Percentiles rank a stretch among this genome's conserved stretches.
Evolutionary conservation across 2,113 vertebrate species (phyloP).

Genomic region (Propithecus coquereli): DNA sequence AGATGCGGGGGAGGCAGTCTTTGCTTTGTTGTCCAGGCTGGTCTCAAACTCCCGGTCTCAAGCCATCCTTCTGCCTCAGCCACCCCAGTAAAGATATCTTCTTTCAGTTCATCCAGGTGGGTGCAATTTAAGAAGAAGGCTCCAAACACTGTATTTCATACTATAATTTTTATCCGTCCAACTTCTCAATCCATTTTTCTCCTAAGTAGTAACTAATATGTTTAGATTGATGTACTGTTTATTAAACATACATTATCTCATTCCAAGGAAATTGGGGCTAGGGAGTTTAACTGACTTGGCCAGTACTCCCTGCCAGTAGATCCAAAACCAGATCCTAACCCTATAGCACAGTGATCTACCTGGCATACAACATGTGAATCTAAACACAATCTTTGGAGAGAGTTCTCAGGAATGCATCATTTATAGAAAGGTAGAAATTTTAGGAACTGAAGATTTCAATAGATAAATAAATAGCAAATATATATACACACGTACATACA

Average conservation of each 20-base stretch:
- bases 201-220: background rate
- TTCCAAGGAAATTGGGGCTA: background rate
- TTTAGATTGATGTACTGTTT: background rate
- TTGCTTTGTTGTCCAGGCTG: background rate
- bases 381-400: background rate
- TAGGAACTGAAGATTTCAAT: background rate
- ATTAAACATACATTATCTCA: background rate
- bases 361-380: too few relatives aligned
- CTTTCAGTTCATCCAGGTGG: background rate
- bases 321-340: background rate
- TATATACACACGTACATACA: too few relatives aligned
- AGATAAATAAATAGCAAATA: background rate
- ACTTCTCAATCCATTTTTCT: background rate
- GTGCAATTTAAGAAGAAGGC: background rate
- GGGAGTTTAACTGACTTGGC: background rate
- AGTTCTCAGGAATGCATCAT: background rate
- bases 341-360: fast-evolving
- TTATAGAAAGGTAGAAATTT: background rate
- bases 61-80: background rate
- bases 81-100: background rate
- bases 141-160: background rate
- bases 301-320: too few relatives aligned
- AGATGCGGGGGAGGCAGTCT: background rate
- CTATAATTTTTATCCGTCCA: background rate
- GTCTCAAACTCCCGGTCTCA: background rate